These are phyloP conservation scores for Caenorhabditis wallacei DNA, from an alignment of 2,888 invertebrate genomes.

Conservation along the genomic window DNA sequence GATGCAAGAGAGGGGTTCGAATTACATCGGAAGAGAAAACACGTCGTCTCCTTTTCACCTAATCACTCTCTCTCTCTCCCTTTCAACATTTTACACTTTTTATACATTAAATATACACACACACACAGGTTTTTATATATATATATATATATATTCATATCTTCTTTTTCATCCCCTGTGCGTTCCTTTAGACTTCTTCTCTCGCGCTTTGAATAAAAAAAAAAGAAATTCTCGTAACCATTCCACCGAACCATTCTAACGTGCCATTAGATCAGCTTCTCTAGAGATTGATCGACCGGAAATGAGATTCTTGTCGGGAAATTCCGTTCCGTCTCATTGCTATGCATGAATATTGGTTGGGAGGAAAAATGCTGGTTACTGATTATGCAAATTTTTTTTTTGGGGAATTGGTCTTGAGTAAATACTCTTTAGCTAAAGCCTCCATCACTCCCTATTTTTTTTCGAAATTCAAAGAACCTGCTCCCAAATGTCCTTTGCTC, in stretches of 20 bases:
- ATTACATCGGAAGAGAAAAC: conserved; percentile 41
- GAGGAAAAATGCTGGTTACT: not conserved
- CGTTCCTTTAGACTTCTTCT: not conserved
- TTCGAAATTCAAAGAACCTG: conserved; percentile 33
- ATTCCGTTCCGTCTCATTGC: conserved; percentile 30
- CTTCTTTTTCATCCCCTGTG: no score
- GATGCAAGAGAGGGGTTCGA: conserved; percentile 36
- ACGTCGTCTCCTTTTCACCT: conserved; percentile 45
- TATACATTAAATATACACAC: conserved; percentile 34
- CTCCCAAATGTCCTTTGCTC: conserved; percentile 43
- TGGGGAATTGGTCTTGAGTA: no score
- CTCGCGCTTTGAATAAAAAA: no score
- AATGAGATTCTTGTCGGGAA: not conserved
- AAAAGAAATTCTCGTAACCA: no score
- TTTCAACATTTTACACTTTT: conserved; percentile 57
- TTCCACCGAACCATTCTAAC: conserved; percentile 4
- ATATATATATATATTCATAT: not conserved
- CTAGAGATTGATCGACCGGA: conserved; percentile 20
- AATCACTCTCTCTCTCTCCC: conserved; percentile 43
- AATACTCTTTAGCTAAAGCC: no score
- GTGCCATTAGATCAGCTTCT: not conserved
- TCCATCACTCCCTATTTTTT: no score
- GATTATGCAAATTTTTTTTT: not conserved
- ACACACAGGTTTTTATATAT: conserved; percentile 32
- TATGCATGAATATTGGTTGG: conserved; percentile 14